Evolutionary conservation across 2,888 invertebrate genomes (phyloP).

Genomic region (Orthonevra nobilis): DNA sequence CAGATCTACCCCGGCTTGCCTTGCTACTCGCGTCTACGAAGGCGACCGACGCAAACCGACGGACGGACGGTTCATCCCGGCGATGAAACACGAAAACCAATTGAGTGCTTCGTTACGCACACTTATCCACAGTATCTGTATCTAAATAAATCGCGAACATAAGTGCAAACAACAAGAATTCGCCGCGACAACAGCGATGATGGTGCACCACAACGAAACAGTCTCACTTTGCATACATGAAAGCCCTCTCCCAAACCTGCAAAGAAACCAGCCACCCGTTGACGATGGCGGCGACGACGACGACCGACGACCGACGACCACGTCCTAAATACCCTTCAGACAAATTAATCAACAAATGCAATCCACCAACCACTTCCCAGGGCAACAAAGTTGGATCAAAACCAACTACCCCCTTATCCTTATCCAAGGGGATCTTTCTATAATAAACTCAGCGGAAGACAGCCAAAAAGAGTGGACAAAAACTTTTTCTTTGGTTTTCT

Average conservation of each 20-base stretch:
- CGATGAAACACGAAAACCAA: slow-evolving; percentile 36
- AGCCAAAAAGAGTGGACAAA: slow-evolving; percentile 30
- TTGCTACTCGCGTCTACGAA: too few relatives aligned
- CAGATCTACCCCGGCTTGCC: too few relatives aligned
- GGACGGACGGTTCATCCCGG: background rate
- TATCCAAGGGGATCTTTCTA: slow-evolving; percentile 21
- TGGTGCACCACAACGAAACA: slow-evolving; percentile 54
- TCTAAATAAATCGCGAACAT: slow-evolving; percentile 68
- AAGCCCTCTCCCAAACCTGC: background rate
- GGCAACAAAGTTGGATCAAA: slow-evolving; percentile 51
- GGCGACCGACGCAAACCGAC: too few relatives aligned
- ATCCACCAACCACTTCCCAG: slow-evolving; percentile 62
- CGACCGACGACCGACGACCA: slow-evolving; percentile 55
- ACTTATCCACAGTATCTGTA: slow-evolving; percentile 68
- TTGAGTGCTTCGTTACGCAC: slow-evolving; percentile 67
- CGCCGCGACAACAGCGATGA: too few relatives aligned
- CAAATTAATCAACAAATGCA: slow-evolving; percentile 70
- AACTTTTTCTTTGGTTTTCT: slow-evolving; percentile 38
- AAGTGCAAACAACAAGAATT: slow-evolving; percentile 62
- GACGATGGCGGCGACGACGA: slow-evolving; percentile 28
- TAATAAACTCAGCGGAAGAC: slow-evolving; percentile 41
- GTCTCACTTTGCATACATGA: slow-evolving; percentile 48
- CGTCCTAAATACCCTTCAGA: slow-evolving; percentile 70
- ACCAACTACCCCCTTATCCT: slow-evolving; percentile 45
- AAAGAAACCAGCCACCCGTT: slow-evolving; percentile 51